These are phyloP conservation scores for Leiothrix lutea DNA, from an alignment of 2,113 vertebrate species.

Conservation along the genomic window DNA sequence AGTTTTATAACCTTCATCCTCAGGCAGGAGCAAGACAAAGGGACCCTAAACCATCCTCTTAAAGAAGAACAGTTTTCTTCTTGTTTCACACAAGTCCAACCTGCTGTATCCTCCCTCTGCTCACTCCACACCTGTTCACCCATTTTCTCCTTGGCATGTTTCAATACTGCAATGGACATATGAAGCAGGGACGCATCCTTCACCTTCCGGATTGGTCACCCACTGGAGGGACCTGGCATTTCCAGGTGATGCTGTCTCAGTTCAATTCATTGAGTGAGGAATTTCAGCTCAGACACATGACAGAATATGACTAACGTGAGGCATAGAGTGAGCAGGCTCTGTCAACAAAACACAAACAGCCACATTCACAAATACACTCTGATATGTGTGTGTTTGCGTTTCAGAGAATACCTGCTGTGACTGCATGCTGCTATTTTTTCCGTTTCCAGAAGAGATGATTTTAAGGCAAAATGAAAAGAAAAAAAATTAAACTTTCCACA, in stretches of 20 bases:
- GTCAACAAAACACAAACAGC: slow-evolving; percentile 49
- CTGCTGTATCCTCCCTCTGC: not conserved
- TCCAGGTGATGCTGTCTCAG: not conserved
- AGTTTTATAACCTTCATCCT: not conserved
- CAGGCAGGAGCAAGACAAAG: not conserved
- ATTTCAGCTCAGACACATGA: not conserved
- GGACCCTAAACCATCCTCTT: not conserved
- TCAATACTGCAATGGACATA: not conserved
- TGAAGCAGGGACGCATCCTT: not conserved
- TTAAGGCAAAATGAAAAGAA: slow-evolving; percentile 28
- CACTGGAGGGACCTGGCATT: not conserved
- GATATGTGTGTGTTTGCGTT: not conserved
- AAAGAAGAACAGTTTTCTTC: not conserved
- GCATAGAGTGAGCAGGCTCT: slow-evolving; percentile 34
- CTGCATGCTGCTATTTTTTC: slow-evolving; percentile 17
- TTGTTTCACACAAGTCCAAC: not conserved
- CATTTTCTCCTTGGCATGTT: not conserved
- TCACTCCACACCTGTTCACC: not conserved
- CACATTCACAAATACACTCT: not conserved
- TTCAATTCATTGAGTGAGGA: not conserved
- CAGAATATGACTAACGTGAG: slow-evolving; percentile 1
- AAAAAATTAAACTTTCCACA: slow-evolving; percentile 34
- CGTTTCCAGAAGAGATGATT: slow-evolving; percentile 45
- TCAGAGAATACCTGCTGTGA: slow-evolving; percentile 60
- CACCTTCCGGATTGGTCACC: not conserved